Evolutionary conservation across 2,797 vertebrate genomes (phyloP).

Genomic region (Enteromius unitaeniatus): DNA sequence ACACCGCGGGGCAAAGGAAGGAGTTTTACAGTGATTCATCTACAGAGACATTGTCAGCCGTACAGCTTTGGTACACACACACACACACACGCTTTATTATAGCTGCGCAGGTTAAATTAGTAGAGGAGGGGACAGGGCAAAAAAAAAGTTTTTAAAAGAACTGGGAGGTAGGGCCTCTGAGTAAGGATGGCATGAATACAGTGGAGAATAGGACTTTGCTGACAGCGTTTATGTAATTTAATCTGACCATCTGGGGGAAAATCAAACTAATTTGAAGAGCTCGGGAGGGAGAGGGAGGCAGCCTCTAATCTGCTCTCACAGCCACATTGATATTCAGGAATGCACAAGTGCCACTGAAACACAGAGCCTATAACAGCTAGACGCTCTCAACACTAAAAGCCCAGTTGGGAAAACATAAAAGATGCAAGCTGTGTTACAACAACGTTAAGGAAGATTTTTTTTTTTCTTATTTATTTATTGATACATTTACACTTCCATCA

Average conservation of each 20-base stretch:
- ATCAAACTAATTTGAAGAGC: conserved; percentile 81
- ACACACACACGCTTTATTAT: neutral
- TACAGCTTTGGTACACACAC: conserved; percentile 9
- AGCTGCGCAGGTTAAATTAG: neutral
- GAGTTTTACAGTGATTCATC: conserved; percentile 40
- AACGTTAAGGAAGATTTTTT: conserved; percentile 10
- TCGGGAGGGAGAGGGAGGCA: conserved; percentile 38
- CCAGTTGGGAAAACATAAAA: conserved; percentile 40
- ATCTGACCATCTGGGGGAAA: conserved; percentile 90
- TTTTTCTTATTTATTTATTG: neutral
- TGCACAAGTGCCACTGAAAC: conserved; percentile 50
- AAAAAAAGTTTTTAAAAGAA: conserved; percentile 3
- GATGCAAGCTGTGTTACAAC: conserved; percentile 52
- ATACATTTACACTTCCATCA: neutral
- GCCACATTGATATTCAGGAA: conserved; percentile 58
- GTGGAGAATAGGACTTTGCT: conserved; percentile 84
- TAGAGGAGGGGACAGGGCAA: neutral
- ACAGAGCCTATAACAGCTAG: conserved; percentile 29
- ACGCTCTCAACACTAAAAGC: conserved; percentile 38
- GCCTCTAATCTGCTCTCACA: conserved; percentile 47
- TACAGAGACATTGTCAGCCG: conserved; percentile 19
- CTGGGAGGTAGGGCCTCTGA: neutral
- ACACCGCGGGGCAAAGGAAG: conserved; percentile 1
- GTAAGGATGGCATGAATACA: conserved; percentile 70
- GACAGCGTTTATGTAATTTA: conserved; percentile 89